Evolutionary conservation across 1,140 invertebrate species (phyloP).

Genomic region (Mamestra configurata): DNA sequence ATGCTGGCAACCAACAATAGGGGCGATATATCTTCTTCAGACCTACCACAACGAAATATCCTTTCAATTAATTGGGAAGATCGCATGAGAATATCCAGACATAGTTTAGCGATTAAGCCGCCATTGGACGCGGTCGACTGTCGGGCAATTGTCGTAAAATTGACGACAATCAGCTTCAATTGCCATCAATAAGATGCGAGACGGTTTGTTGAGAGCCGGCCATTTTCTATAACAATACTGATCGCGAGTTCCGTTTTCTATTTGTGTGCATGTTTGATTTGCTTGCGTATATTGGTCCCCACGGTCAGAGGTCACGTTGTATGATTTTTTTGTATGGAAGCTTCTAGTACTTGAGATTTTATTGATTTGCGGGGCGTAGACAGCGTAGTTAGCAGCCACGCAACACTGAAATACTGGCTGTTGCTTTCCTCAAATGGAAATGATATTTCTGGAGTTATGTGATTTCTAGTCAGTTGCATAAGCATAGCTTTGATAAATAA

Average conservation of each 20-base stretch:
- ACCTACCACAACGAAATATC: slow-evolving; percentile 58
- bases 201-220: slow-evolving; percentile 64
- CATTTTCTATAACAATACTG: slow-evolving; percentile 46
- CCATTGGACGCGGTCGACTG: slow-evolving; percentile 65
- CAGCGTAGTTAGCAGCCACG: not conserved
- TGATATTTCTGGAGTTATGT: not conserved
- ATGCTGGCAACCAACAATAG: slow-evolving; percentile 17
- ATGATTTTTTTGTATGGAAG: slow-evolving; percentile 10
- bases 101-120: slow-evolving; percentile 70
- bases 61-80: slow-evolving; percentile 74
- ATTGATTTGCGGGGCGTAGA: slow-evolving; percentile 3
- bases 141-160: slow-evolving; percentile 79
- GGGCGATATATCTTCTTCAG: not conserved
- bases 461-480: slow-evolving; percentile 15
- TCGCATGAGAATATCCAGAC: slow-evolving; percentile 77
- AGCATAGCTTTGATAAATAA: slow-evolving; percentile 16
- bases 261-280: slow-evolving; percentile 46
- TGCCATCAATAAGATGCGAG: slow-evolving; percentile 77
- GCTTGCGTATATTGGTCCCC: slow-evolving; percentile 27
- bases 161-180: slow-evolving; percentile 80
- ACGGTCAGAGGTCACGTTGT: not conserved
- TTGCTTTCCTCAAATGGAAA: not conserved
- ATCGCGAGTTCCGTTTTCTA: slow-evolving; percentile 50
- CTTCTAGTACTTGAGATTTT: slow-evolving; percentile 10
- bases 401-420: no score